phyloP scores from a whole-genome alignment of 2,113 vertebrate genomes.

The Pampusana beccarii region DNA sequence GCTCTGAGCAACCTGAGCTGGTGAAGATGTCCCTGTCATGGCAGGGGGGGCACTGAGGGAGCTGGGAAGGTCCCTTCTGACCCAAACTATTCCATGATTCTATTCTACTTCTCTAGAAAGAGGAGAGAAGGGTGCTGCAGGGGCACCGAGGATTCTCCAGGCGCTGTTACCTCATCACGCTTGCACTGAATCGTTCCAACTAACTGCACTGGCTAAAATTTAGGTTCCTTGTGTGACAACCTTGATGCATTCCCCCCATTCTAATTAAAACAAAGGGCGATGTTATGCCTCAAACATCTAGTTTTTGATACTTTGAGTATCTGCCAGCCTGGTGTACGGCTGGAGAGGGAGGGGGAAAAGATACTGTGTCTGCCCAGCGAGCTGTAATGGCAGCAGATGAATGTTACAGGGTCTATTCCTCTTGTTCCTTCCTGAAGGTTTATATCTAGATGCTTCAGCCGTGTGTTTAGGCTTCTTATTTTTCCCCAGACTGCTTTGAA shows the following conservation, averaged over 20 bases:
- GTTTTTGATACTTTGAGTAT: background rate
- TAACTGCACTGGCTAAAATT: background rate
- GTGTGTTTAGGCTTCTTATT: background rate
- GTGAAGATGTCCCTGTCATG: no score
- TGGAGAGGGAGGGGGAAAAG: background rate
- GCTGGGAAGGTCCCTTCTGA: no score
- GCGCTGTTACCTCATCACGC: background rate
- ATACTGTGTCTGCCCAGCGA: background rate
- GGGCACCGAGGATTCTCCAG: background rate
- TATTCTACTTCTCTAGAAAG: background rate
- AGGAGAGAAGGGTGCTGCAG: background rate
- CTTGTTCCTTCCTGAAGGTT: background rate
- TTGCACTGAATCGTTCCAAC: background rate
- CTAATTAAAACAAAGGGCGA: no score
- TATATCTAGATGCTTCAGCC: background rate
- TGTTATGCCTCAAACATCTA: no score
- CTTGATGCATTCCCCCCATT: no score
- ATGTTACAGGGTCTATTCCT: background rate
- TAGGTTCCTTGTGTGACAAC: background rate
- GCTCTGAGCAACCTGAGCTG: no score
- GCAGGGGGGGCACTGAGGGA: no score
- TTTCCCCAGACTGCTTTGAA: background rate
- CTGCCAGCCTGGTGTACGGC: background rate
- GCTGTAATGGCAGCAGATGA: background rate
- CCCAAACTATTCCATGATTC: no score